Evolutionary conservation across 2,113 vertebrate species (phyloP), one percentile per base, ranked within the genome.

Genomic region (Paratilapia polleni): DNA sequence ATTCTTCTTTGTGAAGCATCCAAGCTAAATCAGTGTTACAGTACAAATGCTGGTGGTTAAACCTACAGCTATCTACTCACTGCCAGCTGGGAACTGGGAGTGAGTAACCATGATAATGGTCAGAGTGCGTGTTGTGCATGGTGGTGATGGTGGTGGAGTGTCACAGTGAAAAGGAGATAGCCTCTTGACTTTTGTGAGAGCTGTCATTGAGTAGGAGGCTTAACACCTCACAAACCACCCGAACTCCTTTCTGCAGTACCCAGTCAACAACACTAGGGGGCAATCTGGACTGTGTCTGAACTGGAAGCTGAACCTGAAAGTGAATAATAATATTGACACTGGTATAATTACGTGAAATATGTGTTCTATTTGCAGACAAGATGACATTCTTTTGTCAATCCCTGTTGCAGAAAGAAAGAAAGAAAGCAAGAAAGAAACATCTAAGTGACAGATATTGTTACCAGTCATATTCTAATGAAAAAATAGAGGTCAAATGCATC

Each of bases 201-300:
- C 63, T 91, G 74, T 87, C 73, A 64, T 12, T 79, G 90, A 84
- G 86, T 59, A 34, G 54, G 15, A 81, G 77, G 17, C 49, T 87
- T 82, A 66, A 80, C 77, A 47, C 57, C 63, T 77, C 80, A 61
- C 87, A 70, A 78, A 70, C 12, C 6, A 26, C 31, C 38, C 41
- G 8, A 41, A 34, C 38, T 58, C 17, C 54, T 52, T 70, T 28
- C 52, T 77, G 83, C 82, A 90, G 78, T 91, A 64, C 59, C 11
- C 9, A 0, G 1, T 10, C 2, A 13, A 5, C 3, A 49, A 5
- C 90, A 62, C 54, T 90, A 86, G 93, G 83, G 89, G 91, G 91
- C 91, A 62, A 84, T 79, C 70, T 91, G 79, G 5, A 85, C 89
- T 92, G 90, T 36, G 59, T 75, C 73, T 88, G 62, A 81, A 17